phyloP scores from a whole-genome alignment of 2,113 vertebrate genomes.

The Sisor rabdophorus region DNA sequence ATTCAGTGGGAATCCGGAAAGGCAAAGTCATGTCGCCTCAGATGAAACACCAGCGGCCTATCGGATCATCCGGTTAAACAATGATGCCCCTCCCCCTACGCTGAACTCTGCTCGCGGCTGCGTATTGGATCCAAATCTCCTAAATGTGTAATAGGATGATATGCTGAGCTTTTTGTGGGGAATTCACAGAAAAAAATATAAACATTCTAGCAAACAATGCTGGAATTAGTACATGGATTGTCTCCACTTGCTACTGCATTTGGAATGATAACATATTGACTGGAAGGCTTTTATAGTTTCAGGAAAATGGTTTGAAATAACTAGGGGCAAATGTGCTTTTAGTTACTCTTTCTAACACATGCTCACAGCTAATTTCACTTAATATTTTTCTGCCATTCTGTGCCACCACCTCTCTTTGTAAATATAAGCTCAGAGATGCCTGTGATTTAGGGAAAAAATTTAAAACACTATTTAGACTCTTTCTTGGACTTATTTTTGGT shows the following conservation, averaged over 20 bases:
- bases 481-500: not conserved
- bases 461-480: not conserved
- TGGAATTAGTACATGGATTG: slow-evolving; percentile 24
- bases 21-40: slow-evolving; percentile 71
- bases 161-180: not conserved
- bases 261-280: no score
- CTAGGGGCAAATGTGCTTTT: no score
- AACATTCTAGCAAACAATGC: slow-evolving; percentile 21
- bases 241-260: not conserved
- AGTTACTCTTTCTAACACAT: no score
- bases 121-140: slow-evolving; percentile 74
- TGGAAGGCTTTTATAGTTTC: no score
- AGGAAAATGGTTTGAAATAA: no score
- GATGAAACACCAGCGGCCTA: slow-evolving; percentile 75
- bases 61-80: slow-evolving; percentile 69
- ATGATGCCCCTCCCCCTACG: slow-evolving; percentile 64
- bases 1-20: slow-evolving; percentile 75
- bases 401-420: no score
- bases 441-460: not conserved
- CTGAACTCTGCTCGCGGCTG: slow-evolving; percentile 77
- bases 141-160: slow-evolving; percentile 68
- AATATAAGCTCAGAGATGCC: not conserved
- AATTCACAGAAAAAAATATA: slow-evolving; percentile 7
- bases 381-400: no score
- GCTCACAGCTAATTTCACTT: no score